phyloP scores from a whole-genome alignment of 2,888 invertebrate genomes.

The Ormia ochracea region DNA sequence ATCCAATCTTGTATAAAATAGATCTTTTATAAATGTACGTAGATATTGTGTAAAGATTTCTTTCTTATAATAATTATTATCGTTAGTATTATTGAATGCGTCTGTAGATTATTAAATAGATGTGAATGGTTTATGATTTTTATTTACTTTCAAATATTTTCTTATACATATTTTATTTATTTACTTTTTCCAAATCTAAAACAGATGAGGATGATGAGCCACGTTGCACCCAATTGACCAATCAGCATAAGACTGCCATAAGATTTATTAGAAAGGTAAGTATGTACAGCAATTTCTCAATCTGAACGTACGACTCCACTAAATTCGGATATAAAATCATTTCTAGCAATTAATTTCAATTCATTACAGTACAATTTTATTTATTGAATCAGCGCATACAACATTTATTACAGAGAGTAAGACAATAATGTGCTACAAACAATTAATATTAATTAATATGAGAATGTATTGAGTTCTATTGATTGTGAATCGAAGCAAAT shows the following conservation, averaged over 20 bases:
- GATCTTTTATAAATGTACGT: not conserved
- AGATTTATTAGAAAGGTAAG: constrained; percentile 93
- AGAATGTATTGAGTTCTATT: too few species aligned
- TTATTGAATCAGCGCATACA: too few species aligned
- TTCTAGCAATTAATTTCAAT: too few species aligned
- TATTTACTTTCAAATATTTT: not conserved
- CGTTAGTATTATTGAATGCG: constrained; percentile 14
- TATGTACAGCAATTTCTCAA: not conserved
- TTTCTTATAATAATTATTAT: too few species aligned
- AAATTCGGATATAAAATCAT: too few species aligned
- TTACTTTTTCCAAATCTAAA: constrained; percentile 33
- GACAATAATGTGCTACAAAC: too few species aligned
- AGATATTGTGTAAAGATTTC: too few species aligned
- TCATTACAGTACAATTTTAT: too few species aligned
- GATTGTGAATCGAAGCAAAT: too few species aligned
- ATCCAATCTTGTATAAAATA: constrained; percentile 15
- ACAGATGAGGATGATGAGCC: constrained; percentile 89
- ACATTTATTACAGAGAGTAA: too few species aligned
- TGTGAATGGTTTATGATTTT: constrained; percentile 24
- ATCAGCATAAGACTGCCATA: constrained; percentile 92
- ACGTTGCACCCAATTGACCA: constrained; percentile 88
- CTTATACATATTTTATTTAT: constrained; percentile 32
- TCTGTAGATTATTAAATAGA: constrained; percentile 32
- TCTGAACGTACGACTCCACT: too few species aligned
- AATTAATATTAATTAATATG: too few species aligned